These are phyloP conservation scores for Octodon degus DNA, from an alignment of 2,113 vertebrate species.

Conservation along the genomic window DNA sequence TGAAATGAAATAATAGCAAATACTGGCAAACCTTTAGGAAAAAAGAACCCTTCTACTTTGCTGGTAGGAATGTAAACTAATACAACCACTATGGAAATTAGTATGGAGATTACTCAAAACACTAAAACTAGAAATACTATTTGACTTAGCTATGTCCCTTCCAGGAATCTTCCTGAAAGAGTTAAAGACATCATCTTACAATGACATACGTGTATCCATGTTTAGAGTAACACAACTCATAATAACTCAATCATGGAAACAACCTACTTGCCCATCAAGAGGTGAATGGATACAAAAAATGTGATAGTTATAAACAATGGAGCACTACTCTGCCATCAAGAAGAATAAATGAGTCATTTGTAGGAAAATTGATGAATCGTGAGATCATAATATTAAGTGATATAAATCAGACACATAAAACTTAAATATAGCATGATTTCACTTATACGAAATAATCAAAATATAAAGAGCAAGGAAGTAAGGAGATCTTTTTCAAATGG, in stretches of 20 bases:
- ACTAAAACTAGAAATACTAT: neutral
- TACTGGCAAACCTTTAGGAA: neutral
- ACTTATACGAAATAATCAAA: neutral
- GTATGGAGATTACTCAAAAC: neutral
- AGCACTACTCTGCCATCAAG: neutral
- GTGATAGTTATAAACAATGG: neutral
- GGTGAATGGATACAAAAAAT: neutral
- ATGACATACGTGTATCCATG: neutral
- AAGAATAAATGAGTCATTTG: neutral
- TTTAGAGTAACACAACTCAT: neutral
- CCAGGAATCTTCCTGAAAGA: neutral
- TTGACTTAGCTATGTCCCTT: neutral
- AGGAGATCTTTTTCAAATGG: neutral
- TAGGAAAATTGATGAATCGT: neutral
- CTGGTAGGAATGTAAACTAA: neutral
- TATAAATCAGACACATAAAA: neutral
- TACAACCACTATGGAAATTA: neutral
- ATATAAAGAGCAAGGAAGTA: neutral
- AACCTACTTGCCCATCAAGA: neutral
- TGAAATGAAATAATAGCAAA: neutral
- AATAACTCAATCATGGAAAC: neutral
- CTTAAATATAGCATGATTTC: neutral
- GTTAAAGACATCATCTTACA: neutral
- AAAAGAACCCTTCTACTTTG: neutral
- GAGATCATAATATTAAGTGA: neutral